Evolutionary conservation across 2,888 invertebrate genomes (phyloP), one percentile per base, ranked within the genome.

Genomic region (Tachina grossa): DNA sequence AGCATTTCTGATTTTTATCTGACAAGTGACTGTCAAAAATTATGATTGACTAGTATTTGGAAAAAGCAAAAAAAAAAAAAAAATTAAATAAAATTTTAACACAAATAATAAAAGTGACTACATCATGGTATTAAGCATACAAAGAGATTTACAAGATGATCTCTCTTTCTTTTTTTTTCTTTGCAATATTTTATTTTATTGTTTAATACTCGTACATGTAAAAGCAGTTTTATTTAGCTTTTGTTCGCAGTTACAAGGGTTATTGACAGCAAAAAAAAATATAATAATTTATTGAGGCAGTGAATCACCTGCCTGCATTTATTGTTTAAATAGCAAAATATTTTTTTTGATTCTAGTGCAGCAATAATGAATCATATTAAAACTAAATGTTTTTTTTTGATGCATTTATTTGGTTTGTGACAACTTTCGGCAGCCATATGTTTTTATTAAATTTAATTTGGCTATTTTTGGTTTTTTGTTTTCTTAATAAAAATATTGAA

Each of bases 21-120:
- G 74, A 78, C 77, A 78, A 69, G 74, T 59, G 59, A 53, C 75
- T 79, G 82, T 85, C 85, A 82, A 82, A 74, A 85, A 45, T 68
- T 68, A 55, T 84, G 80, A 81, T 45, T 65, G 80, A 81, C 80
- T 68, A 68, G 59, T 81, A 63, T 72, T 53, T 66, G 66, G 53
- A 55, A 66, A 66, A 75, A 39, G 57, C 55, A 43, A 63, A 22
- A 63, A 47, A 72, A 69, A 71, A n/a, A 39, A 47, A 10, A 31
- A n/a, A n/a, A n/a, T n/a, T n/a, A n/a, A n/a, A n/a, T n/a, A n/a
- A n/a, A n/a, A n/a, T n/a, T 31, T 31, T 13, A 41, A 39, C n/a
- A 41, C 41, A 69, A 45, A 55, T 51, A 66, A 55, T 22, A 77
- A 63, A 69, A 69, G 22, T 49, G 19, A 59, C 49, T 71, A 53